Percentiles rank a stretch among this genome's conserved stretches.
Conservation (phyloP, 2,888 invertebrate species). For the Brachypalpus laphriformis region DNA sequence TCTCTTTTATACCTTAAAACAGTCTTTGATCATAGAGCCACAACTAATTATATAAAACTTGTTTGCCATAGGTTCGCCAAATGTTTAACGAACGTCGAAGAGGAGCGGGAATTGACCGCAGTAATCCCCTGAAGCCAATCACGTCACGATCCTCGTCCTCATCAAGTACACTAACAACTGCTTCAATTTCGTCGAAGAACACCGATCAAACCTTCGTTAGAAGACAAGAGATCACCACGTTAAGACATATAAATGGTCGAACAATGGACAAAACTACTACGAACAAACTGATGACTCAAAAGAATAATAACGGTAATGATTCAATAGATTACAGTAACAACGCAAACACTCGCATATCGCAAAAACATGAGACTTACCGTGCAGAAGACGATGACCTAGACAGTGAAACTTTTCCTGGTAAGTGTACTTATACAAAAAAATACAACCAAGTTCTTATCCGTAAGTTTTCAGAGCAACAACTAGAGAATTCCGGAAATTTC, state of each 20-base stretch:
- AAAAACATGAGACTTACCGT: constrained; percentile 18
- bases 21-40: too few relatives aligned
- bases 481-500: constrained; percentile 23
- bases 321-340: constrained; percentile 19
- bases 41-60: neutral
- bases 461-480: constrained; percentile 8
- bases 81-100: constrained; percentile 93
- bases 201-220: constrained; percentile 33
- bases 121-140: constrained; percentile 91
- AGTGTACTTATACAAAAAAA: neutral
- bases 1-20: too few relatives aligned
- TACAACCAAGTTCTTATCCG: neutral
- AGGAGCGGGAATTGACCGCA: constrained; percentile 90
- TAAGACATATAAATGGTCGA: constrained; percentile 45
- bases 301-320: constrained; percentile 36
- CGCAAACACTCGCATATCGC: neutral
- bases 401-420: constrained; percentile 76
- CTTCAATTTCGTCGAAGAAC: constrained; percentile 46
- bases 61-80: constrained; percentile 87
- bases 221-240: constrained; percentile 61
- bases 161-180: constrained; percentile 37
- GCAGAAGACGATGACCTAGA: constrained; percentile 75
- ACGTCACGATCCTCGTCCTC: constrained; percentile 73
- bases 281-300: constrained; percentile 1
- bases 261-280: constrained; percentile 20